Base-by-base conservation (phyloP, 2,888 invertebrate species). In the Diaphora mendica region DNA sequence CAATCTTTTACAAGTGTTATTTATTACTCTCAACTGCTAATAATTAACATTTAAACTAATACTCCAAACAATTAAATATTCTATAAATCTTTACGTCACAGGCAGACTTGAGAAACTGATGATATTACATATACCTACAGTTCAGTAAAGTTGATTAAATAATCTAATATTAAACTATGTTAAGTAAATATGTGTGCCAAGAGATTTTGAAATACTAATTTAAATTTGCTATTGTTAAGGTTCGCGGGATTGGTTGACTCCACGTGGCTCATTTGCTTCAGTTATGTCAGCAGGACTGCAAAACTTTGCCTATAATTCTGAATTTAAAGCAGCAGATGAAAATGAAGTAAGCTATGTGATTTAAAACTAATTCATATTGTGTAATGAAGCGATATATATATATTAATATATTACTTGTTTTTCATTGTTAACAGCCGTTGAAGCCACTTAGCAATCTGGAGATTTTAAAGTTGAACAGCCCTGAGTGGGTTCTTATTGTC, bases 401-500 rank as follows among this genome's bases (percentile, higher is more conserved):
- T n/a, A n/a, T n/a, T n/a, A n/a, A n/a, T n/a, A n/a, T n/a, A n/a
- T 70, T 20, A 39, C 33, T 35, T 5, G 23, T 39, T n/a, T n/a
- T 51, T 33, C 0, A 42, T 62, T 55, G 73, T 42, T 74, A 33
- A 55, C 82, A 94, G 91, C 87, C 91, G 75, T 79, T 93, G n/a
- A 89, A 90, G 73, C 83, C 91, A 11, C 91, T 96, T 2, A 94
- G 91, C 70, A 93, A 93, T 79, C 17, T 62, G 30, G 62, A 96
- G 74, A 96, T 97, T 66, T 87, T 97, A 73, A 96, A 96, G 78
- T 83, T 97, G 73, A 97, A 97, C 85, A 92, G 92, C 26, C 96
- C 96, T 0, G 97, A 97, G 88, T 97, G 97, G 97, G 90, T 95
- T 0, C 96, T 93, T 79, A 93, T 97, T 39, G 79, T 96, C 0